Percentiles rank a stretch among this genome's conserved stretches.
phyloP scores from a whole-genome alignment of 2,797 vertebrate genomes.

The Anguilla megastoma region DNA sequence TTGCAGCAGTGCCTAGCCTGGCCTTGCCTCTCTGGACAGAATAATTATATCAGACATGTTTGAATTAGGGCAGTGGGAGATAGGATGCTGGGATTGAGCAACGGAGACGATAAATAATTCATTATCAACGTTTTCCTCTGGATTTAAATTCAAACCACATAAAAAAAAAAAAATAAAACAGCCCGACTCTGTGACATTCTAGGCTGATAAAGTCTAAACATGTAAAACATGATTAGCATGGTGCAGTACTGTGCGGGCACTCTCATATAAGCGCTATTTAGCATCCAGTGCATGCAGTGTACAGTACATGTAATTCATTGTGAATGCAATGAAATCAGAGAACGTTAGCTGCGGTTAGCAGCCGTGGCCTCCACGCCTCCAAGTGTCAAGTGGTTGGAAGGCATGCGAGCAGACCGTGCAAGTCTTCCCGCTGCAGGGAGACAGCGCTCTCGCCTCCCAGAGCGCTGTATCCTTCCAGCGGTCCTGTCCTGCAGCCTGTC shows the following conservation, averaged over 20 bases:
- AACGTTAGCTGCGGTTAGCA: slow-evolving; percentile 42
- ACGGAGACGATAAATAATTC: background rate
- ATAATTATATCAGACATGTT: background rate
- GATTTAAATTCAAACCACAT: slow-evolving; percentile 6
- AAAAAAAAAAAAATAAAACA: background rate
- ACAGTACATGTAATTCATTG: background rate
- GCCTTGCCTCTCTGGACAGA: background rate
- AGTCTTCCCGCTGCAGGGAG: background rate
- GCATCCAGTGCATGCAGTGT: background rate
- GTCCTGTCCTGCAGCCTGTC: background rate
- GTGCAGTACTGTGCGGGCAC: background rate
- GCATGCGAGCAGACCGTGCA: background rate
- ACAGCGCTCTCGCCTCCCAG: background rate
- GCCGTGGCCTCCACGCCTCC: slow-evolving; percentile 45
- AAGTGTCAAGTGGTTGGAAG: background rate
- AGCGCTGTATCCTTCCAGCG: background rate
- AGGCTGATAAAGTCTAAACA: background rate
- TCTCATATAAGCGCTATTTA: background rate
- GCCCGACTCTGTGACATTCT: background rate
- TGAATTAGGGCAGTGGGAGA: slow-evolving; percentile 7
- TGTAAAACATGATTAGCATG: background rate
- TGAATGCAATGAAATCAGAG: slow-evolving; percentile 29
- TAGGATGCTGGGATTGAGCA: slow-evolving; percentile 2
- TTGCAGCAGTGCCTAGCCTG: background rate
- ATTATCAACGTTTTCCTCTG: background rate